These are phyloP conservation scores for Grammomys dolichurus DNA, from an alignment of 2,113 vertebrate genomes.

Conservation along the genomic window DNA sequence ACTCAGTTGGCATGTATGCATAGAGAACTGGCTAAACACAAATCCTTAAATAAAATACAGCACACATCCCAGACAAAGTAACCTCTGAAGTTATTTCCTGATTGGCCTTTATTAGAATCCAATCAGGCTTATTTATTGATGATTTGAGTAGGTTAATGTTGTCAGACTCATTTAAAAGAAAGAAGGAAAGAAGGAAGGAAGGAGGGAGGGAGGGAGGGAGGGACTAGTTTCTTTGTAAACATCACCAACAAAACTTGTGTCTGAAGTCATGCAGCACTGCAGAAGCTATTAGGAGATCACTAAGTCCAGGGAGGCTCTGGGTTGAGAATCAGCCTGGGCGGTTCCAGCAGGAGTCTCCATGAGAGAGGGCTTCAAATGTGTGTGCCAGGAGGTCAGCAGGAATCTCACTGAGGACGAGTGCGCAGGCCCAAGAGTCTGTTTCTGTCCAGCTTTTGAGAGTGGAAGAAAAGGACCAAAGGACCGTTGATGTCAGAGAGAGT, in stretches of 20 bases:
- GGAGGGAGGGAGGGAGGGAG: background rate
- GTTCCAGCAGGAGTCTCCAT: background rate
- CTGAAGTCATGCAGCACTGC: background rate
- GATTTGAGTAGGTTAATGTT: background rate
- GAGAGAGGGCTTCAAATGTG: background rate
- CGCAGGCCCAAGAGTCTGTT: too few relatives aligned
- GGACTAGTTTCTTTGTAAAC: background rate
- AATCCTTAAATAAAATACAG: constrained; percentile 4
- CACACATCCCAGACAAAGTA: background rate
- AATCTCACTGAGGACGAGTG: background rate
- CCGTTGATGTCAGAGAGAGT: background rate
- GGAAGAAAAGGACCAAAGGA: background rate
- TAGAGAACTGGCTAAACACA: constrained; percentile 26
- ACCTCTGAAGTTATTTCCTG: constrained; percentile 32
- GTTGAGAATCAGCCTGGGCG: background rate
- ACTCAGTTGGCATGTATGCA: background rate
- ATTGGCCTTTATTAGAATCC: background rate
- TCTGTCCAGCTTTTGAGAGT: background rate
- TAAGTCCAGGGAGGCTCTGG: background rate
- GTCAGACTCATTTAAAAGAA: background rate
- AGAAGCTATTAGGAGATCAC: constrained; percentile 9
- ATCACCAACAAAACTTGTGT: background rate
- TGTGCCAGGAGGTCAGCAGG: background rate
- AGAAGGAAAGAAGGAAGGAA: constrained; percentile 26
- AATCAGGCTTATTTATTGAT: too few relatives aligned